Conservation (phyloP, 2,888 invertebrate species). For the Dicyrtomina minuta region DNA sequence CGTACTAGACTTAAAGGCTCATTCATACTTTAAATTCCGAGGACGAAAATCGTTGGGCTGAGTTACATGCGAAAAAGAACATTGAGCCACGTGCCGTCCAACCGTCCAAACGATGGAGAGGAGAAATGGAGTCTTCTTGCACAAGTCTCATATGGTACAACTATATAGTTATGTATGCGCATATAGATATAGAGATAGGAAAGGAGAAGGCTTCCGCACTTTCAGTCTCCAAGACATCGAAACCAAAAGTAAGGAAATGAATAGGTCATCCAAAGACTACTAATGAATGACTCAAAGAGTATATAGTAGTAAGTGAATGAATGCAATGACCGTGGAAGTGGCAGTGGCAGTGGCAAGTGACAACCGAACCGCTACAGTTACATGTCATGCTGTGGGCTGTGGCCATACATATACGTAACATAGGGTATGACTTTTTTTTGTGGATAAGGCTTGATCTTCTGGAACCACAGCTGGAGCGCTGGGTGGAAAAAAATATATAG, state of each 20-base stretch:
- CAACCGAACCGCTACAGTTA: neutral
- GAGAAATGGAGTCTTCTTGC: slow-evolving; percentile 15
- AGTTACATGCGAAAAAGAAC: too few relatives aligned
- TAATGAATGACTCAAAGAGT: slow-evolving; percentile 21
- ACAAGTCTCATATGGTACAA: neutral
- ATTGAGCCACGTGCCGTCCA: slow-evolving; percentile 26
- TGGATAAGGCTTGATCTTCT: too few relatives aligned
- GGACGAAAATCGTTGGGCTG: too few relatives aligned
- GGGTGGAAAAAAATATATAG: too few relatives aligned
- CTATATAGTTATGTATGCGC: neutral
- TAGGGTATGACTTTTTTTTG: too few relatives aligned
- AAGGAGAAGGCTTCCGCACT: too few relatives aligned
- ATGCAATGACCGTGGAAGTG: neutral
- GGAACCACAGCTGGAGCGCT: too few relatives aligned
- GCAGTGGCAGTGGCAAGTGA: neutral
- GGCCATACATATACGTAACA: too few relatives aligned
- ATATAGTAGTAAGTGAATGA: neutral
- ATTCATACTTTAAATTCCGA: too few relatives aligned
- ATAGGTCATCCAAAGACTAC: slow-evolving; percentile 21
- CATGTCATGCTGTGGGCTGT: too few relatives aligned
- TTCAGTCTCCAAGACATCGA: neutral
- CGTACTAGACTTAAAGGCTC: too few relatives aligned
- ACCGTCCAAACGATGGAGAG: too few relatives aligned
- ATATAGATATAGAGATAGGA: neutral
- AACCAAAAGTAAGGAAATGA: slow-evolving; percentile 22